Evolutionary conservation across 2,797 vertebrate species (phyloP).

Genomic region (Muscicapa comitata): DNA sequence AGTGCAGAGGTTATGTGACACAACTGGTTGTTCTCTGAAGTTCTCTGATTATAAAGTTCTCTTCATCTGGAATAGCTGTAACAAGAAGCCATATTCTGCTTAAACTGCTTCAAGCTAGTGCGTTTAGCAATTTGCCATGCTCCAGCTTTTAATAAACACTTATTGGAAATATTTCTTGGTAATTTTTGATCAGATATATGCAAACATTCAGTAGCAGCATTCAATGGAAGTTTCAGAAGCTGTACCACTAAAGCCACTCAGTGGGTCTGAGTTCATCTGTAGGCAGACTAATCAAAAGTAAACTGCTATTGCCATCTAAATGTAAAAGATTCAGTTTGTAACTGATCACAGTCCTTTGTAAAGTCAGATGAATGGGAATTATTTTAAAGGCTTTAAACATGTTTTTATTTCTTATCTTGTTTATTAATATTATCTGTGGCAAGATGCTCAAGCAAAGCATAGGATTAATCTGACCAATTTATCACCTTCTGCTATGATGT

Average conservation of each 20-base stretch:
- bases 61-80: background rate
- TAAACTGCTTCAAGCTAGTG: background rate
- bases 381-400: background rate
- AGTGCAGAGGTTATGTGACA: background rate
- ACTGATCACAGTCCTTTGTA: background rate
- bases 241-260: background rate
- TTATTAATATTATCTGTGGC: background rate
- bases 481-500: background rate
- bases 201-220: background rate
- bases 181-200: background rate
- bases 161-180: background rate
- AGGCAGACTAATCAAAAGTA: background rate
- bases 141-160: slow-evolving; percentile 7
- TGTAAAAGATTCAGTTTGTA: background rate
- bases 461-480: background rate
- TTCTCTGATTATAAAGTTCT: background rate
- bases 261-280: background rate
- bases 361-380: background rate
- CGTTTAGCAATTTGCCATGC: background rate
- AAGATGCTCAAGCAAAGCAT: background rate
- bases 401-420: background rate
- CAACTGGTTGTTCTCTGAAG: background rate
- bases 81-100: background rate
- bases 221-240: background rate
- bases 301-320: background rate